Percentiles rank a stretch among this genome's conserved stretches.
These are phyloP conservation scores for Diarsia dahlii DNA, from an alignment of 2,888 invertebrate species.

Conservation along the genomic window DNA sequence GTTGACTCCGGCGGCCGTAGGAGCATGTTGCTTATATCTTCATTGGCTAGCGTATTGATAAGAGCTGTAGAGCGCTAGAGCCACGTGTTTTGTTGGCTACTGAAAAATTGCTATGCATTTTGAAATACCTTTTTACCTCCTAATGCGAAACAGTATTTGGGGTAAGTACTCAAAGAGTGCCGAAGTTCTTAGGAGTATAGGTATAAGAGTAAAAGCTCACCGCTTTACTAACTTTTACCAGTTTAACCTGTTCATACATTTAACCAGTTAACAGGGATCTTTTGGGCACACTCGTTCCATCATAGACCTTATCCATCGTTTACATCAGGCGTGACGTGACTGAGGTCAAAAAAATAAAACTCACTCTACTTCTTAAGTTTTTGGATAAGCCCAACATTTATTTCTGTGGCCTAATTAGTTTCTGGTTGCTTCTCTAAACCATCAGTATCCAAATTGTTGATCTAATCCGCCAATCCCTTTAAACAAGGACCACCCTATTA, in stretches of 20 bases:
- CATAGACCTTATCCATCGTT: no score
- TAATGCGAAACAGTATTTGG: neutral
- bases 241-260: no score
- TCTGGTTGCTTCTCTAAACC: neutral
- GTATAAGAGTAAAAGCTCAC: neutral
- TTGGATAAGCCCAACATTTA: neutral
- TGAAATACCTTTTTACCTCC: neutral
- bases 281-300: no score
- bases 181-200: neutral
- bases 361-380: no score
- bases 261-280: no score
- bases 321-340: no score
- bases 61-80: constrained; percentile 44
- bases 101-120: neutral
- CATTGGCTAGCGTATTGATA: constrained; percentile 58
- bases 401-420: neutral
- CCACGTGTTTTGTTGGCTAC: neutral
- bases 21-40: constrained; percentile 67
- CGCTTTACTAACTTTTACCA: no score
- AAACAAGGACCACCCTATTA: no score
- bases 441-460: neutral
- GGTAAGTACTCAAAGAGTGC: neutral
- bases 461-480: neutral
- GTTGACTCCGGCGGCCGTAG: constrained; percentile 75
- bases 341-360: no score